A percentile compares a stretch with the other conserved stretches of the same genome.
Evolutionary conservation across 2,797 vertebrate genomes (phyloP).

Genomic region (Galago senegalensis): DNA sequence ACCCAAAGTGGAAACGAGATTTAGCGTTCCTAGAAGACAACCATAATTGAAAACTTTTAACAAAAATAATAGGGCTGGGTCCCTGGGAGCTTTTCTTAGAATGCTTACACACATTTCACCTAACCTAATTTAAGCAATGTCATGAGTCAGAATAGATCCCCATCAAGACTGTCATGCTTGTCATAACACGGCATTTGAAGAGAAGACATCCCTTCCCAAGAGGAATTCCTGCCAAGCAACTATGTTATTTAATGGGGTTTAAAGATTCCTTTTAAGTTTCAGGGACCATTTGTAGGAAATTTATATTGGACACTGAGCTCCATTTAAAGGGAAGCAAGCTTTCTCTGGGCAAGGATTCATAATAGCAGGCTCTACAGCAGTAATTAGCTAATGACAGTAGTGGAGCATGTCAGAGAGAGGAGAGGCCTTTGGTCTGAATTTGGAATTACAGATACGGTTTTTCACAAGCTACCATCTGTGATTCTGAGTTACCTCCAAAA

Average conservation of each 20-base stretch:
- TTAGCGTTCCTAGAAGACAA: conserved; percentile 86
- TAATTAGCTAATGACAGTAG: conserved; percentile 78
- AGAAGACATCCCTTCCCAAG: conserved; percentile 88
- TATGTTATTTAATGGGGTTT: conserved; percentile 89
- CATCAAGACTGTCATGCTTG: conserved; percentile 91
- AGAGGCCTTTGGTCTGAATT: not conserved
- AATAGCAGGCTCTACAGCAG: conserved; percentile 45
- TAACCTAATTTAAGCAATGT: conserved; percentile 91
- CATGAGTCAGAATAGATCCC: conserved; percentile 91
- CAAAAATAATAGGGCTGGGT: conserved; percentile 89
- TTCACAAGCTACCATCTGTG: not conserved
- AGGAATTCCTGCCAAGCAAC: conserved; percentile 87
- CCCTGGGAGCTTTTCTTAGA: conserved; percentile 88
- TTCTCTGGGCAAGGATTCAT: conserved; percentile 64
- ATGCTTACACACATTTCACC: conserved; percentile 86
- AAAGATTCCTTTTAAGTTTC: conserved; percentile 86
- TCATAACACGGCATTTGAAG: conserved; percentile 90
- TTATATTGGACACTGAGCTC: conserved; percentile 82
- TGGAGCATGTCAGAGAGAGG: conserved; percentile 4
- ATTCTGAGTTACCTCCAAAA: conserved; percentile 16
- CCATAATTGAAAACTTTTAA: conserved; percentile 90
- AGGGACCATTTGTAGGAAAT: conserved; percentile 86
- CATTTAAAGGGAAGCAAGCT: conserved; percentile 77
- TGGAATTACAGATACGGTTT: conserved; percentile 52
- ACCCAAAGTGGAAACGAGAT: conserved; percentile 78